Conservation (phyloP, 2,797 vertebrate species). For the Geotria australis region DNA sequence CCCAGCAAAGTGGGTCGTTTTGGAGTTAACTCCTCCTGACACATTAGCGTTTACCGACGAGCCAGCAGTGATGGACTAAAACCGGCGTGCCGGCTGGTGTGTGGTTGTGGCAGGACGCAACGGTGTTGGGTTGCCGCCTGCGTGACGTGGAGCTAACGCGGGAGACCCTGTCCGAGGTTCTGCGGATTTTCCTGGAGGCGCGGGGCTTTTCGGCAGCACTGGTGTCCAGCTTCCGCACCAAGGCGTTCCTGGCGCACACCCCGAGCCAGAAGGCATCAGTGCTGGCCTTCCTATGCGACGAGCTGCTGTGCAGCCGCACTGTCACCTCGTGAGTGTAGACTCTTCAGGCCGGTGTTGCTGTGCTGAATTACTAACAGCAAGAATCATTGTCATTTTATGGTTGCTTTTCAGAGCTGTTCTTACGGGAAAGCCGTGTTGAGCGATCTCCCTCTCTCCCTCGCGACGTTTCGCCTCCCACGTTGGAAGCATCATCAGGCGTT, state of each 20-base stretch:
- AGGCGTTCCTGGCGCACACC: slow-evolving; percentile 60
- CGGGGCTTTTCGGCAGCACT: slow-evolving; percentile 43
- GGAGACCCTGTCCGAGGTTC: slow-evolving; percentile 72
- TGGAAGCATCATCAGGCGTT: no score
- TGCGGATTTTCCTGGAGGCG: slow-evolving; percentile 68
- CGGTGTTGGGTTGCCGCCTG: slow-evolving; percentile 50
- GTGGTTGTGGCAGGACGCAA: slow-evolving; percentile 27
- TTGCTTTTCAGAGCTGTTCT: no score
- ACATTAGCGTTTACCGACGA: no score
- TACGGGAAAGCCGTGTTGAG: no score
- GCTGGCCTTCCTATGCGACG: slow-evolving; percentile 58
- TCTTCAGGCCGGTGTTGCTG: neutral
- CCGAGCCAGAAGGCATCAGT: slow-evolving; percentile 53
- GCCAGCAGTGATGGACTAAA: no score
- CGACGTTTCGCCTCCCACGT: no score
- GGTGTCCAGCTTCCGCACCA: slow-evolving; percentile 52
- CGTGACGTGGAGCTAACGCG: slow-evolving; percentile 46
- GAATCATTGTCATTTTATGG: no score
- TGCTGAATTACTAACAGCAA: neutral
- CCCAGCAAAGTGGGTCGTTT: no score
- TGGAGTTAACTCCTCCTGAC: no score
- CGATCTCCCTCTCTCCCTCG: no score
- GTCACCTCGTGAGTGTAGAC: neutral
- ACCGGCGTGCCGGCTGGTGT: no score
- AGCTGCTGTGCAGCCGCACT: slow-evolving; percentile 40